These are phyloP conservation scores for Heliconius erato DNA, from an alignment of 2,888 invertebrate genomes.

Conservation along the genomic window DNA sequence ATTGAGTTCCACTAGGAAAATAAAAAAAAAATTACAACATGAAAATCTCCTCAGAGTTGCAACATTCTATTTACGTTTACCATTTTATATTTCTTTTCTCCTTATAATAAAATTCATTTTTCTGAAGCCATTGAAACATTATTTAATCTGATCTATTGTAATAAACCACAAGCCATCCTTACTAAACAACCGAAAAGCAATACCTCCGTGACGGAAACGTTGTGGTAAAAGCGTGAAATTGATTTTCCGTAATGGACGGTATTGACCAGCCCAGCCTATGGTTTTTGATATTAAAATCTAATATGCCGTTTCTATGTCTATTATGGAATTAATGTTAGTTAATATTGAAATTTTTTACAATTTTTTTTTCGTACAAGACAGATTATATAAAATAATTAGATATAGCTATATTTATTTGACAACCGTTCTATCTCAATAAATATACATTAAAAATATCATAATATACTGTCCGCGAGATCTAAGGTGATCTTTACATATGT, in stretches of 20 bases:
- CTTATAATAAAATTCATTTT: not conserved
- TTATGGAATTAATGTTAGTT: not conserved
- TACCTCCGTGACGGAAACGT: constrained; percentile 40
- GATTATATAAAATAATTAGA: too few species aligned
- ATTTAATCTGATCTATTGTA: constrained; percentile 13
- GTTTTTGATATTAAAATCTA: constrained; percentile 20
- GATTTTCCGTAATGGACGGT: constrained; percentile 41
- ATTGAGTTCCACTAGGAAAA: too few species aligned
- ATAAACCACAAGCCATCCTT: constrained; percentile 34
- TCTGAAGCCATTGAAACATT: not conserved
- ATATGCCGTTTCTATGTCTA: not conserved
- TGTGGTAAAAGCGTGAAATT: constrained; percentile 45
- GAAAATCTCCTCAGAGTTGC: not conserved
- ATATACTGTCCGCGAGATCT: too few species aligned
- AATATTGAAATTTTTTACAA: not conserved
- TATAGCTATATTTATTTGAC: too few species aligned
- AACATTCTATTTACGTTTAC: not conserved
- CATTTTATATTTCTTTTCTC: not conserved
- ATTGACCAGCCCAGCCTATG: constrained; percentile 31
- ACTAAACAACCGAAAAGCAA: constrained; percentile 38
- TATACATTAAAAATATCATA: too few species aligned
- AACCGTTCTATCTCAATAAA: too few species aligned
- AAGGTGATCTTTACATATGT: too few species aligned
- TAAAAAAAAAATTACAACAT: not conserved
- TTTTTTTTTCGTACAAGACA: too few species aligned